A percentile compares a stretch with the other conserved stretches of the same genome.
Conservation (phyloP, 2,113 vertebrate species). For the Glaucomys volans region DNA sequence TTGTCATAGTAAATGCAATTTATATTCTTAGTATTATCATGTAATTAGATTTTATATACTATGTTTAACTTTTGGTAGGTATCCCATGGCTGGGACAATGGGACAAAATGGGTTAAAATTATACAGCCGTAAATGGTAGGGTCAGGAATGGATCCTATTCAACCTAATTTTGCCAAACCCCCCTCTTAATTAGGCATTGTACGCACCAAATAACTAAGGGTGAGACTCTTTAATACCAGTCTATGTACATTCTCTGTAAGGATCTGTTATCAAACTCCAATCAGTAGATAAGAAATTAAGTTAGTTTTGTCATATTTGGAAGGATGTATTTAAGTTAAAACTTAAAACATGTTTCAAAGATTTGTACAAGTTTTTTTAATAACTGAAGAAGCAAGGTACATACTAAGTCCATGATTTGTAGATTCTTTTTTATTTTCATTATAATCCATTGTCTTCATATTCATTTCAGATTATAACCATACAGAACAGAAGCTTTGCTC, state of each 20-base stretch:
- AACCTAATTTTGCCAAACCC: background rate
- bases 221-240: background rate
- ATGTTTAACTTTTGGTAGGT: no score
- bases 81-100: no score
- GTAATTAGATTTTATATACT: no score
- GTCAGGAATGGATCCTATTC: background rate
- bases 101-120: background rate
- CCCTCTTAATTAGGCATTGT: background rate
- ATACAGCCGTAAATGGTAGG: background rate
- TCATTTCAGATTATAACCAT: background rate
- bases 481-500: background rate
- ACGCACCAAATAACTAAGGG: background rate
- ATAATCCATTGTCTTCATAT: background rate
- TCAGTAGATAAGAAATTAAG: background rate
- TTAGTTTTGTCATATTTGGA: background rate
- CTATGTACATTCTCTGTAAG: background rate
- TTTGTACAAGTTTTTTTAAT: background rate
- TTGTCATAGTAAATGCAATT: no score
- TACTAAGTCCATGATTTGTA: background rate
- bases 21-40: no score
- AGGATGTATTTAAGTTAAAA: background rate
- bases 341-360: background rate
- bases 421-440: background rate
- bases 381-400: background rate
- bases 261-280: background rate